Percentiles rank a stretch among this genome's conserved stretches.
Conservation (phyloP, 2,888 invertebrate species). For the Dendrolimus pini region DNA sequence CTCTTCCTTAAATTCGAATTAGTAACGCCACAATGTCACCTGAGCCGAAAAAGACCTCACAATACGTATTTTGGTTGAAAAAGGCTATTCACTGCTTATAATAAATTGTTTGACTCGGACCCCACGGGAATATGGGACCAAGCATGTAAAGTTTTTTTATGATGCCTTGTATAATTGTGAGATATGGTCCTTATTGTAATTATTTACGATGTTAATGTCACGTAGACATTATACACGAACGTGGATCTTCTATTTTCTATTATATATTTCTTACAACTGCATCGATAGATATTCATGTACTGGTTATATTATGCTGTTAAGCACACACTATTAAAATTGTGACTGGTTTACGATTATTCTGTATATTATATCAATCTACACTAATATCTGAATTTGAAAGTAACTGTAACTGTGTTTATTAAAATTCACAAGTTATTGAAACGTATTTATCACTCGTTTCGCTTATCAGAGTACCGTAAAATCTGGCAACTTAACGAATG, state of each 20-base stretch:
- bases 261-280: no score
- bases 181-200: conserved; percentile 46
- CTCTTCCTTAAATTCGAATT: conserved; percentile 31
- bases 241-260: no score
- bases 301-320: no score
- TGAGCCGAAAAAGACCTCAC: conserved; percentile 67
- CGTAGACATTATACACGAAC: conserved; percentile 25
- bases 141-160: conserved; percentile 43
- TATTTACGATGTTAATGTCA: conserved; percentile 47
- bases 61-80: conserved; percentile 60
- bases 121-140: conserved; percentile 52
- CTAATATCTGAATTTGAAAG: no score
- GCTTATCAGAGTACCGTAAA: no score
- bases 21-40: conserved; percentile 67
- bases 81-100: conserved; percentile 56
- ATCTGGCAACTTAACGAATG: no score
- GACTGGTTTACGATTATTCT: no score
- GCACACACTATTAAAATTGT: no score
- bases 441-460: no score
- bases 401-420: conserved; percentile 3
- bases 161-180: conserved; percentile 48
- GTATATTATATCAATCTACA: no score
- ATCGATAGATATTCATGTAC: no score
- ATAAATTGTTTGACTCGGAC: conserved; percentile 54
- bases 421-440: background rate